Evolutionary conservation across 2,888 invertebrate genomes (phyloP), one percentile per base, ranked within the genome.

Genomic region (Xanthostigma xanthostigma): DNA sequence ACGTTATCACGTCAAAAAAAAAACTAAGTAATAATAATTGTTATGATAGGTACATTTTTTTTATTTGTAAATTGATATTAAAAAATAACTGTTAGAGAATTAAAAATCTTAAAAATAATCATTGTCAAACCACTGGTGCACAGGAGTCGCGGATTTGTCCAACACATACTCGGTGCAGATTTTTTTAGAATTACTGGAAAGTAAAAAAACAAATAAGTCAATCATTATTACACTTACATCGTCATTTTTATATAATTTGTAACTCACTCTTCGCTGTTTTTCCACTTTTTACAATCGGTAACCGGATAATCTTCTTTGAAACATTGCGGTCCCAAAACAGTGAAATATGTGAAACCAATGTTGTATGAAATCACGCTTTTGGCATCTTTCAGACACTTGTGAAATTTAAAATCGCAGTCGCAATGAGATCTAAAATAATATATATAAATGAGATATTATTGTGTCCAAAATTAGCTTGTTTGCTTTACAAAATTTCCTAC

Each of bases 301-400:
- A 74, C 72, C 1, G 76, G 77, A 55, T 72, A 73, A 0, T 76
- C 69, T 48, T 73, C 64, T n/a, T 74, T 67, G 64, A 84, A 84
- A 64, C 86, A 87, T 61, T 81, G 78, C 0, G 81, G 81, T 1
- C 78, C 75, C 39, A 85, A 66, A 53, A 85, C 69, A 58, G 82
- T 81, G 68, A 87, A 87, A 66, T 82, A 87, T 0, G 82, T 79
- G 34, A 73, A 67, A 1, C 82, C 83, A 41, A 83, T 76, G 61
- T 77, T 74, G 0, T 67, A 66, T 0, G 79, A 71, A 3, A 79
- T 65, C 48, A 75, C 52, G 0, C 72, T 72, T 54, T 68, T 69
- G 43, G 73, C 76, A 45, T 70, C 65, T 50, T 74, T 75, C 47
- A 87, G 70, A 56, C 86, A 87, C 1, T 71, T 63, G 14, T 79